phyloP scores from a whole-genome alignment of 2,888 invertebrate species.

The Eupithecia tripunctaria region DNA sequence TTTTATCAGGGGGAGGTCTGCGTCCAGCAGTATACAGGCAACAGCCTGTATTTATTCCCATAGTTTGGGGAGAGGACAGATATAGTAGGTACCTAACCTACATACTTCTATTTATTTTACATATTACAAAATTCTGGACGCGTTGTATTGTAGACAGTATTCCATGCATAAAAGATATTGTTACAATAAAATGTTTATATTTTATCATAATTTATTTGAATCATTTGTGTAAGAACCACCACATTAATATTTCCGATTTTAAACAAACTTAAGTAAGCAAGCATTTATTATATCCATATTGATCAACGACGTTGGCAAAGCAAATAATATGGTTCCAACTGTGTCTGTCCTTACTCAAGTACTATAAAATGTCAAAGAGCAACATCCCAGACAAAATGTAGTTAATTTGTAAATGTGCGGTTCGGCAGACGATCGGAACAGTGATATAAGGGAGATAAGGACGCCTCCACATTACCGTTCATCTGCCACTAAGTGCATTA shows the following conservation, averaged over 20 bases:
- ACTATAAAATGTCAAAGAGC: background rate
- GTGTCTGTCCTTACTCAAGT: background rate
- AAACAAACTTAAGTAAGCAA: too few species aligned
- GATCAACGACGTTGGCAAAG: background rate
- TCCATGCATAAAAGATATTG: background rate
- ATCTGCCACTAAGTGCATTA: constrained; percentile 64
- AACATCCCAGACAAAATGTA: constrained; percentile 17
- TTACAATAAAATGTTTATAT: background rate
- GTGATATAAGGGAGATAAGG: constrained; percentile 42
- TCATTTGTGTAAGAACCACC: too few species aligned
- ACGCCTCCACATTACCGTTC: constrained; percentile 56
- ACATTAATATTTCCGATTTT: background rate
- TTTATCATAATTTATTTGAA: background rate
- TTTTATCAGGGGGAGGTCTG: too few species aligned
- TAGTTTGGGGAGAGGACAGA: too few species aligned
- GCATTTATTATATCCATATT: background rate
- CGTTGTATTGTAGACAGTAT: too few species aligned
- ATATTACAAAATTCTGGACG: background rate
- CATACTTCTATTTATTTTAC: background rate
- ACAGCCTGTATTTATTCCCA: too few species aligned
- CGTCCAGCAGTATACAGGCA: too few species aligned
- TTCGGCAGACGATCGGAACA: constrained; percentile 36
- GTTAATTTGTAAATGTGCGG: constrained; percentile 16
- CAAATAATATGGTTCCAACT: background rate
- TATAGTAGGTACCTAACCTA: too few species aligned